A percentile compares a stretch with the other conserved stretches of the same genome.
Evolutionary conservation across 2,113 vertebrate genomes (phyloP).

Genomic region (Siniperca knerii): DNA sequence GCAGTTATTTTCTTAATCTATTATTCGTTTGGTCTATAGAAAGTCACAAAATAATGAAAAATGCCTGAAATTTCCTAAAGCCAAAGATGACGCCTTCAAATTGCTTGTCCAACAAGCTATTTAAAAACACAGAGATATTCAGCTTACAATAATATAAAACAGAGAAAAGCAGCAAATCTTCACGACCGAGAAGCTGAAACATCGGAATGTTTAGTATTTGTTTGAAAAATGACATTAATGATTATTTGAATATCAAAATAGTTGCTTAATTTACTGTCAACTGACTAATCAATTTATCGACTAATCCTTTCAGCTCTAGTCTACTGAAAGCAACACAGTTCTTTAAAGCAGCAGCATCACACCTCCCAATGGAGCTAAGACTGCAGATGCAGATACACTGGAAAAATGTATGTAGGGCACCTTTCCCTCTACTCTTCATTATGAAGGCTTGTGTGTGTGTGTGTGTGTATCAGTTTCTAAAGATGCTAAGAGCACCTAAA

Average conservation of each 20-base stretch:
- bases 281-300: background rate
- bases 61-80: background rate
- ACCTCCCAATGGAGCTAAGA: constrained; percentile 1
- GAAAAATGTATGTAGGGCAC: constrained; percentile 55
- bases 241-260: background rate
- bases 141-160: background rate
- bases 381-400: constrained; percentile 28
- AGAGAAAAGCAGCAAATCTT: background rate
- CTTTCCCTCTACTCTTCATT: constrained; percentile 4
- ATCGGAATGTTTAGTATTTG: background rate
- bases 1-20: background rate
- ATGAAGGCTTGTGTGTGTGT: background rate
- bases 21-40: background rate
- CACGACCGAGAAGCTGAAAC: background rate
- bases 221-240: background rate
- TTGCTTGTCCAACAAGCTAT: background rate
- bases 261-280: background rate
- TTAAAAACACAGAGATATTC: too few species aligned
- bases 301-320: background rate
- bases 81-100: background rate
- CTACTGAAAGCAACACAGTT: background rate
- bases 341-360: constrained; percentile 16
- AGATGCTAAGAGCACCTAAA: constrained; percentile 22
- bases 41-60: background rate
- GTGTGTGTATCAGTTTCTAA: background rate